phyloP scores from a whole-genome alignment of 1,140 invertebrate genomes.

The Diorhabda elongata region DNA sequence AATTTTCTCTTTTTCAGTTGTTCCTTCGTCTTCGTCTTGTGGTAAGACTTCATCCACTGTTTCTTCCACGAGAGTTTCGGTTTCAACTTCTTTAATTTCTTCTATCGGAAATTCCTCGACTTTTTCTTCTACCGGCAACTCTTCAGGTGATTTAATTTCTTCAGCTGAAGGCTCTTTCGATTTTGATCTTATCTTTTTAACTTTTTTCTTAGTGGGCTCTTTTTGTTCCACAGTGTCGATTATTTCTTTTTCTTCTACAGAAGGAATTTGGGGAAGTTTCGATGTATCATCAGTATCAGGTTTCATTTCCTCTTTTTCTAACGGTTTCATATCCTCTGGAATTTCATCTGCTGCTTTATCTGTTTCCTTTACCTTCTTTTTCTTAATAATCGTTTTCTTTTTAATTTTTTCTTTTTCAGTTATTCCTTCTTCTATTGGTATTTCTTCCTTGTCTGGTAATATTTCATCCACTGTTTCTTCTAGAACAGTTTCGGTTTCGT shows the following conservation, averaged over 20 bases:
- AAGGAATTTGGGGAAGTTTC: too few relatives aligned
- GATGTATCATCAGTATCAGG: too few relatives aligned
- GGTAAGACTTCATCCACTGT: constrained; percentile 16
- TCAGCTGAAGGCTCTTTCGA: not conserved
- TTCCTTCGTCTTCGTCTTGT: constrained; percentile 18
- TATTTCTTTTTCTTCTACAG: too few relatives aligned
- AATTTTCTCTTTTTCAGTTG: constrained; percentile 3
- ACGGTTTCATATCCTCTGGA: not conserved
- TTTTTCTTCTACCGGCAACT: not conserved
- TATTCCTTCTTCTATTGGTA: not conserved
- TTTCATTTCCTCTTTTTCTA: too few relatives aligned
- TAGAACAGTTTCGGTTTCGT: constrained; percentile 27
- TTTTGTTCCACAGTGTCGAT: not conserved
- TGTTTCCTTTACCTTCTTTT: constrained; percentile 17
- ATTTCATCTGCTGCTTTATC: not conserved
- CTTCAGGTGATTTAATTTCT: not conserved
- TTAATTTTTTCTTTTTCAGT: constrained; percentile 3
- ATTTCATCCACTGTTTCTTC: constrained; percentile 21
- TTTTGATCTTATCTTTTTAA: constrained; percentile 25
- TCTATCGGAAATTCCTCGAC: not conserved
- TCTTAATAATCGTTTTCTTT: constrained; percentile 24
- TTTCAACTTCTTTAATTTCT: constrained; percentile 9
- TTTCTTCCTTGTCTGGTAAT: constrained; percentile 20
- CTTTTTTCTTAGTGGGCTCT: constrained; percentile 21
- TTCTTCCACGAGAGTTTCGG: constrained; percentile 30